These are phyloP conservation scores for Rostratula benghalensis DNA, from an alignment of 2,113 vertebrate species.

Conservation along the genomic window DNA sequence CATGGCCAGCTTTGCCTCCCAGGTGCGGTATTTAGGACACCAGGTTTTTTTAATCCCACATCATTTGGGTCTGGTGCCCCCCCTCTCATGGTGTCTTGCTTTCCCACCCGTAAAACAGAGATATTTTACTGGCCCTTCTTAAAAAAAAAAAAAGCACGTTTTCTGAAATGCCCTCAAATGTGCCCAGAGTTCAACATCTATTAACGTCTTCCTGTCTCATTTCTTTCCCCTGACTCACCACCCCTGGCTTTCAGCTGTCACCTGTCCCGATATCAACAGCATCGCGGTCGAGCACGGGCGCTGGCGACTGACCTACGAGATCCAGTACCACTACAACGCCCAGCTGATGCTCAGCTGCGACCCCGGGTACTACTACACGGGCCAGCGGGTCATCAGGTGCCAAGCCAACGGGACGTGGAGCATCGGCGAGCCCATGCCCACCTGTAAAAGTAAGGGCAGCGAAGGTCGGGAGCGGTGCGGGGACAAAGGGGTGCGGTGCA, in stretches of 20 bases:
- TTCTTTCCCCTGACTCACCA: neutral
- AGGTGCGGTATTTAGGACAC: neutral
- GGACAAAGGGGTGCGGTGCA: neutral
- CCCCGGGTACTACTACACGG: slow-evolving; percentile 94
- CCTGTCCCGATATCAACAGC: slow-evolving; percentile 89
- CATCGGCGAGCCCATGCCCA: slow-evolving; percentile 84
- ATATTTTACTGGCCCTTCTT: neutral
- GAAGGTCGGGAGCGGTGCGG: fast-evolving
- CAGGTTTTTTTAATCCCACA: neutral
- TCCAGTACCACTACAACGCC: slow-evolving; percentile 90
- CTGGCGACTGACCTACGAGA: slow-evolving; percentile 93
- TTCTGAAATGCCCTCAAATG: neutral
- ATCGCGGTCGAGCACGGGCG: slow-evolving; percentile 89
- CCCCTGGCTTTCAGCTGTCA: slow-evolving; percentile 77
- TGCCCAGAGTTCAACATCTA: neutral
- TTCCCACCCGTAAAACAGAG: neutral
- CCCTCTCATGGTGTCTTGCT: neutral
- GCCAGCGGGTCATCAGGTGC: slow-evolving; percentile 90
- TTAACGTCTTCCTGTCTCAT: neutral
- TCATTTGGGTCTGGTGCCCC: neutral
- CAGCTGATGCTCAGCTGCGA: slow-evolving; percentile 96
- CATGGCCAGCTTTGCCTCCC: neutral
- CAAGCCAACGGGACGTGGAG: slow-evolving; percentile 92
- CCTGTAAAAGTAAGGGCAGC: slow-evolving; percentile 87
- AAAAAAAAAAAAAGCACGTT: neutral